phyloP scores from a whole-genome alignment of 2,113 vertebrate genomes.

The Ctenodactylus gundi region DNA sequence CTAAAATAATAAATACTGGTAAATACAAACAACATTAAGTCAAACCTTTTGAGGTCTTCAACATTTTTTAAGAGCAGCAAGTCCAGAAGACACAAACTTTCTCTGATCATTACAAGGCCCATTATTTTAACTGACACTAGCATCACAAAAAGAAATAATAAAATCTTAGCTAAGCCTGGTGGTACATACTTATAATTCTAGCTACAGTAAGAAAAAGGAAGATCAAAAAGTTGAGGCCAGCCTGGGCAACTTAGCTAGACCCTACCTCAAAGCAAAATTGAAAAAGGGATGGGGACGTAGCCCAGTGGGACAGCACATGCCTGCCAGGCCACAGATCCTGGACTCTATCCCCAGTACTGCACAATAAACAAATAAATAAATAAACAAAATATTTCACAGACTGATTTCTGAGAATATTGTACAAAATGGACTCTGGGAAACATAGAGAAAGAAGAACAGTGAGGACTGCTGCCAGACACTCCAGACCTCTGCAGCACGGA shows the following conservation, averaged over 20 bases:
- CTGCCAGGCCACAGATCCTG: not conserved
- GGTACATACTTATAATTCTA: not conserved
- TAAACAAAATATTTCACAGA: not conserved
- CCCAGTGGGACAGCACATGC: too few relatives aligned
- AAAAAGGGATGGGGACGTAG: not conserved
- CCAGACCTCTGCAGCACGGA: not conserved
- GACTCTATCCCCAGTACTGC: not conserved
- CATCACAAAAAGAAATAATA: not conserved
- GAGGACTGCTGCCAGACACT: not conserved
- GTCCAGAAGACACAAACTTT: not conserved
- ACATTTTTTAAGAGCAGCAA: not conserved
- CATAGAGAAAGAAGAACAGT: not conserved
- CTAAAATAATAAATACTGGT: not conserved
- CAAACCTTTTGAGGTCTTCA: not conserved
- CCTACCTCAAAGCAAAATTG: not conserved
- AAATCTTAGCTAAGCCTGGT: not conserved
- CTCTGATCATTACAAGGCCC: not conserved
- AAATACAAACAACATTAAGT: not conserved
- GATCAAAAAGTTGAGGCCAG: not conserved
- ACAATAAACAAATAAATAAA: not conserved
- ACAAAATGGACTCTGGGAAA: not conserved
- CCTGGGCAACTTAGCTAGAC: not conserved
- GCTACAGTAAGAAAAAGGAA: not conserved
- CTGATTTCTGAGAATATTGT: conserved; percentile 3
- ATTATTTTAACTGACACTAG: too few relatives aligned